Evolutionary conservation across 2,888 invertebrate species (phyloP), one percentile per base, ranked within the genome.

Genomic region (Melieria picta): DNA sequence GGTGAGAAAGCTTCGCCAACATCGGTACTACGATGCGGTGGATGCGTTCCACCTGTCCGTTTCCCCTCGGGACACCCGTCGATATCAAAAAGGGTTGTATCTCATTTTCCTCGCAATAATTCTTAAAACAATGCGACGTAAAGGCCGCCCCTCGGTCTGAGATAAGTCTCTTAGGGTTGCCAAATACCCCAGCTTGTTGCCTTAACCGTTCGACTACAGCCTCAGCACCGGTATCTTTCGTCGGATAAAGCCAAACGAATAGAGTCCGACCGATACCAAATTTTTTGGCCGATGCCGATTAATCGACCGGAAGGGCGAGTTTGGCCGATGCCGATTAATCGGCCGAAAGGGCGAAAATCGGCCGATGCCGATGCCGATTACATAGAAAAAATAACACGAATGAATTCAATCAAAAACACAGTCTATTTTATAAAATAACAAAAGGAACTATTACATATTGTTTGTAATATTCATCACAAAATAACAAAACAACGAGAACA

Each of bases 101-200:
- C 0, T 68, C 68, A 69, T 85, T 81, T 0, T 79, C 76, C 42
- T 72, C 65, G 70, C 83, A 86, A 71, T 81, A 84, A 5, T 73
- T 66, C 58, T 76, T 72, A 69, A 87, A 86, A 4, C 67, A 63
- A 10, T 79, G 76, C 0, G 82, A 80, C 0, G 85, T 87, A 65
- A 85, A 87, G 2, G 80, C 80, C 10, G 82, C 78, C 7, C 85
- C 85, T 56, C 82, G 71, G 71, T 87, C 86, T 0, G 81, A 79
- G 9, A 87, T 80, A 7, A 86, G 76, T 7, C 81, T 68, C 7
- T 58, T 75, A 5, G 82, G 81, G 30, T 73, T 83, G 0, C 74
- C 72, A 56, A 75, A 72, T 7, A 68, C 43, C 1, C 60, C 67
- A 5, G 74, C 42, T 7, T 75, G 72, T 56, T 55, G 65, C 7